These are phyloP conservation scores for Pelosia muscerda DNA, from an alignment of 2,888 invertebrate species.

Conservation along the genomic window DNA sequence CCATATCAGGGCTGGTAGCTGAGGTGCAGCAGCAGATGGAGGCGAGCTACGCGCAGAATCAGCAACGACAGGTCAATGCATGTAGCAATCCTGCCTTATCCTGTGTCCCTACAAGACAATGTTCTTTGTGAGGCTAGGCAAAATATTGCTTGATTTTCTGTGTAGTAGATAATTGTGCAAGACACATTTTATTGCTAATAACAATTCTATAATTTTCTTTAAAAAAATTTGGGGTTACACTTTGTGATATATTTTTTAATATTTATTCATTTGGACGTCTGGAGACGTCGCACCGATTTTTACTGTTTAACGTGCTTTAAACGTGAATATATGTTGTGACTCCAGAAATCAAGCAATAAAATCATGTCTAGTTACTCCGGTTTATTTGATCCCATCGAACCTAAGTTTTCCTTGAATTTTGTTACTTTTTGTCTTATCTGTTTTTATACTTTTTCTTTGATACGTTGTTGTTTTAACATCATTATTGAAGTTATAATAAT, in stretches of 20 bases:
- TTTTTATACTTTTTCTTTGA: not conserved
- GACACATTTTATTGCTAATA: not conserved
- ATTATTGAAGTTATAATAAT: not conserved
- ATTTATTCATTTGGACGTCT: no score
- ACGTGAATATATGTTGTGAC: not conserved
- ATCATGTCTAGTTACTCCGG: not conserved
- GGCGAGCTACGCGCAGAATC: constrained; percentile 82
- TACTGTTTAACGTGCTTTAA: not conserved
- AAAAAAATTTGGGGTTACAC: not conserved
- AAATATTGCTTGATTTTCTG: not conserved
- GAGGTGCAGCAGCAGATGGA: constrained; percentile 93
- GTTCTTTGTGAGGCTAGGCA: not conserved
- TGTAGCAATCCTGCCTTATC: constrained; percentile 54
- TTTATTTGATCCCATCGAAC: not conserved
- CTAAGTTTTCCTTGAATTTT: not conserved
- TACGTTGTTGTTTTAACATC: constrained; percentile 3
- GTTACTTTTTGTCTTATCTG: not conserved
- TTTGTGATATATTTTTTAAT: no score
- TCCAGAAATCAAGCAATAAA: not conserved
- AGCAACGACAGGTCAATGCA: constrained; percentile 85
- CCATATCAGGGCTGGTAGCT: constrained; percentile 93
- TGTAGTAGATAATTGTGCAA: not conserved
- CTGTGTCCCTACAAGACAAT: not conserved
- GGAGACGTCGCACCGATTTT: not conserved
- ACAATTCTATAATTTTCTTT: not conserved